Evolutionary conservation across 2,113 vertebrate species (phyloP), one percentile per base, ranked within the genome.

Genomic region (Entelurus aequoreus): DNA sequence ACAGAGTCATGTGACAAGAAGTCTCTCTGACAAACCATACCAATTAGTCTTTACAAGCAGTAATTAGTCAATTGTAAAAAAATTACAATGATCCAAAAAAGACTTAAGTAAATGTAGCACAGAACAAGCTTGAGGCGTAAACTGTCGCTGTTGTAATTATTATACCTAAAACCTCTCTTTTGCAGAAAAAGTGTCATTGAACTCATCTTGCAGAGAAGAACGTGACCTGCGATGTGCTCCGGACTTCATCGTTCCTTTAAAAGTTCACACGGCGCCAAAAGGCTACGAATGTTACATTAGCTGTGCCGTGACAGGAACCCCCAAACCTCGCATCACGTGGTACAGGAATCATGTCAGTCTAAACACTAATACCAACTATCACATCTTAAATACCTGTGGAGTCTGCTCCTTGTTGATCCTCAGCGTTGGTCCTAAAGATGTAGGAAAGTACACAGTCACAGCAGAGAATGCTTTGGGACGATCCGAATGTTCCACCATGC

Each of bases 201-300:
- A 14, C 56, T 2, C 75, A 6, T 87, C 85, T 0, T 58, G 57
- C 4, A 82, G 75, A 69, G 89, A 71, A 65, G 81, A 82, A 15
- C 84, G 87, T 0, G 82, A 93, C 59, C 75, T 87, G 62, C 82
- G 52, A 35, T 91, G 87, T 66, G 84, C 89, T 53, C 94, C 94
- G 0, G 49, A 85, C 3, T 91, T 96, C 80, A 85, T 91, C 0
- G 92, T 93, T 12, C 89, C 86, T 0, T 64, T 96, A 42, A 93
- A 93, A 72, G 68, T 87, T 0, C 94, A 93, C 14, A 87, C 88
- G 14, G 91, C 93, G 62, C 90, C 89, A 0, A 78, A 60, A 0
- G 94, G 94, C 55, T 94, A 90, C 0, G 91, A 93, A 60, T 95
- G 94, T 44, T 85, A 56, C 35, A 95, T 97, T 93, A 97, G 89